phyloP scores from a whole-genome alignment of 2,888 invertebrate species.

The Rhingia campestris region DNA sequence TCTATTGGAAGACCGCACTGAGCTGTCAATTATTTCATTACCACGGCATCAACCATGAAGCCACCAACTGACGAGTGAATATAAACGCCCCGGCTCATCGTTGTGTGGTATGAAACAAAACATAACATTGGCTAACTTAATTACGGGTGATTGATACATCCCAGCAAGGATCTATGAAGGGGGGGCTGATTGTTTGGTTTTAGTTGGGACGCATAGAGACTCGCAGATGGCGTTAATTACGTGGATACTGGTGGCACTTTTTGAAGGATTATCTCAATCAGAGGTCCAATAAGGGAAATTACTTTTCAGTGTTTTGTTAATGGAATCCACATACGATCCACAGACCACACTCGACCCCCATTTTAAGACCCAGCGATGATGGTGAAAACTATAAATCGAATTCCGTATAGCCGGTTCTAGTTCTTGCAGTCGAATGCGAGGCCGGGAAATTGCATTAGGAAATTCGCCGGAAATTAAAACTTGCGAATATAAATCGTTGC shows the following conservation, averaged over 20 bases:
- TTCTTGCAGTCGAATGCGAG: constrained; percentile 60
- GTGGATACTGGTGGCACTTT: constrained; percentile 49
- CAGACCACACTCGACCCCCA: neutral
- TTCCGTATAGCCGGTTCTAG: constrained; percentile 14
- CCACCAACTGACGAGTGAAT: constrained; percentile 13
- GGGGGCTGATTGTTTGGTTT: constrained; percentile 6
- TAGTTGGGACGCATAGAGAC: neutral
- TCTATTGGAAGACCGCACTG: neutral
- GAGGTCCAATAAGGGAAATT: constrained; percentile 58
- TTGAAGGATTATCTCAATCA: constrained; percentile 36
- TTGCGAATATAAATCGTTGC: constrained; percentile 80
- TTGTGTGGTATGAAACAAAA: constrained; percentile 35
- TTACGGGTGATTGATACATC: constrained; percentile 62
- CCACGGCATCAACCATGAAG: constrained; percentile 24
- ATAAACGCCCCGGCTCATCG: neutral
- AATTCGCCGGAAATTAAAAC: constrained; percentile 81
- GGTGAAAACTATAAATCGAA: constrained; percentile 45
- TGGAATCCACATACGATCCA: constrained; percentile 48
- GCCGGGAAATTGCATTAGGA: constrained; percentile 80
- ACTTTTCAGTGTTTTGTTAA: constrained; percentile 43
- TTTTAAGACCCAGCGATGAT: neutral
- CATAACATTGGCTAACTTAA: constrained; percentile 49
- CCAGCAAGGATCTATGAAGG: constrained; percentile 18
- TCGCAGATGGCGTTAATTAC: constrained; percentile 25
- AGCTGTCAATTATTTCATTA: constrained; percentile 70